These are phyloP conservation scores for Orycteropus afer DNA, from an alignment of 2,113 vertebrate genomes.

Conservation along the genomic window DNA sequence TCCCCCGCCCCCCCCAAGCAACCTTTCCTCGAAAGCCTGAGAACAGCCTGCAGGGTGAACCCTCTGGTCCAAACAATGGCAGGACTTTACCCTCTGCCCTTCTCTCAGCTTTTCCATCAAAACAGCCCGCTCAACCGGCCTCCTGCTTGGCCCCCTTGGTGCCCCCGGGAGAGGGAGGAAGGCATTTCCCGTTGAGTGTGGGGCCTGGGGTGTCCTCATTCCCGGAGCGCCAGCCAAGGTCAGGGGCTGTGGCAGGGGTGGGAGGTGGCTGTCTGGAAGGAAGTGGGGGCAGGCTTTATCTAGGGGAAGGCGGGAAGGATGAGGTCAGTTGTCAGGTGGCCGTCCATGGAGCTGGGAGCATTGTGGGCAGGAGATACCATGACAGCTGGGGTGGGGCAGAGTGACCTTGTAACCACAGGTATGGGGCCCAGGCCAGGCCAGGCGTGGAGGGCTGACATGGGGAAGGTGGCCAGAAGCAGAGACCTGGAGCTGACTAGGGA, in stretches of 20 bases:
- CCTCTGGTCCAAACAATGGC: slow-evolving; percentile 81
- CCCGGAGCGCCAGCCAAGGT: slow-evolving; percentile 75
- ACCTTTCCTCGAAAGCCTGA: slow-evolving; percentile 86
- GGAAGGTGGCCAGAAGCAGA: not conserved
- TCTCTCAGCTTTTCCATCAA: slow-evolving; percentile 85
- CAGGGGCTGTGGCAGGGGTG: slow-evolving; percentile 60
- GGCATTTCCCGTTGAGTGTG: slow-evolving; percentile 84
- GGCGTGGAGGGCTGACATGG: not conserved
- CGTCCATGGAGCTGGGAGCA: slow-evolving; percentile 22
- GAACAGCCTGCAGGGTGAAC: slow-evolving; percentile 72
- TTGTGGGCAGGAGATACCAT: not conserved
- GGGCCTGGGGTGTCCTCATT: slow-evolving; percentile 73
- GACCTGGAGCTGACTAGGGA: accelerated
- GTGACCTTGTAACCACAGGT: not conserved
- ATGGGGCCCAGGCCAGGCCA: not conserved
- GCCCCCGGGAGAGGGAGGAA: slow-evolving; percentile 80
- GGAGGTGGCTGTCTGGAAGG: slow-evolving; percentile 82
- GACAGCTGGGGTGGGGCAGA: not conserved
- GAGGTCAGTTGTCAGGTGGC: slow-evolving; percentile 78
- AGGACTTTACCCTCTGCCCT: slow-evolving; percentile 83
- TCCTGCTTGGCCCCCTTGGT: slow-evolving; percentile 31
- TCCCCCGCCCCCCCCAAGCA: too few species aligned
- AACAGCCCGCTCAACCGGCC: slow-evolving; percentile 81
- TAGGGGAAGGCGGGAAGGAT: slow-evolving; percentile 44
- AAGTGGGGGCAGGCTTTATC: slow-evolving; percentile 73